Percentiles rank a stretch among this genome's conserved stretches.
Evolutionary conservation across 2,888 invertebrate species (phyloP).

Genomic region (Drosophila pegasa): DNA sequence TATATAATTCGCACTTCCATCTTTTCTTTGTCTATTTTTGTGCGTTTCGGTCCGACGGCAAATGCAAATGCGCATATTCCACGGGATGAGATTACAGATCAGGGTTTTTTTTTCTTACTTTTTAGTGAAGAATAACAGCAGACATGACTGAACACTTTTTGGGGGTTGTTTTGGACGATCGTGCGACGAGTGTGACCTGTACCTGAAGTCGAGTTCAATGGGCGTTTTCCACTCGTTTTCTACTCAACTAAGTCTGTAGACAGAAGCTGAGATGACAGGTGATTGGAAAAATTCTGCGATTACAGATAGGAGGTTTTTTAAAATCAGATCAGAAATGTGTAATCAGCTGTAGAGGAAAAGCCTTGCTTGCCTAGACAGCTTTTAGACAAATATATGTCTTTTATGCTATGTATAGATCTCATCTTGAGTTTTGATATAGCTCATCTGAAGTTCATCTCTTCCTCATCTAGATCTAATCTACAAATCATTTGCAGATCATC

Average conservation of each 20-base stretch:
- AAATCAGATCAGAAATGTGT: background rate
- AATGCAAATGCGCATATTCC: conserved; percentile 4
- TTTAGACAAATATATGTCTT: no score
- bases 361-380: no score
- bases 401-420: no score
- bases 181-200: background rate
- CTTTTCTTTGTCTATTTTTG: background rate
- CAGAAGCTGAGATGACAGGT: background rate
- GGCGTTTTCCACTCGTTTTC: background rate
- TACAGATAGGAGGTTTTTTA: background rate
- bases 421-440: no score
- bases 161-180: conserved; percentile 40
- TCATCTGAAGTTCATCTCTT: no score
- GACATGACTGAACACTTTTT: conserved; percentile 10
- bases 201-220: background rate
- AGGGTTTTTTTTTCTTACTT: background rate
- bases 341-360: no score
- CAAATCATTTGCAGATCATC: no score
- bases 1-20: conserved; percentile 32
- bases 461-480: no score
- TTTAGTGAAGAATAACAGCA: conserved; percentile 5
- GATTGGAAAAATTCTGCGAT: background rate
- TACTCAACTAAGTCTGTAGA: background rate
- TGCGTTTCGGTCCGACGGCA: conserved; percentile 31
- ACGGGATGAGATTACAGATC: conserved; percentile 4